These are phyloP conservation scores for Microtus oregoni DNA, from an alignment of 2,113 vertebrate genomes.

Conservation along the genomic window DNA sequence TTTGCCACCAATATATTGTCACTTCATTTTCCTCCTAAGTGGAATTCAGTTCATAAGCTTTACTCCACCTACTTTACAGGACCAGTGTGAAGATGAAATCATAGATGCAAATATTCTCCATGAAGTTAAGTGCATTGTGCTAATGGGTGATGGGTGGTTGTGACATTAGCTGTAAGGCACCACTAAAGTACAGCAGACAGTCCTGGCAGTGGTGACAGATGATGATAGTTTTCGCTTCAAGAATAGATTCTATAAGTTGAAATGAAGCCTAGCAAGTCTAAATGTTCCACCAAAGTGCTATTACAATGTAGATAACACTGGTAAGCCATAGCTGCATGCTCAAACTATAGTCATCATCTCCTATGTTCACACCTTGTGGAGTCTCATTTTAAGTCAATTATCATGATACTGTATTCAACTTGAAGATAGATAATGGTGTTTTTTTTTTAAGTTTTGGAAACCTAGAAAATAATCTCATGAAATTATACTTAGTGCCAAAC, in stretches of 20 bases:
- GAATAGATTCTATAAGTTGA: constrained; percentile 49
- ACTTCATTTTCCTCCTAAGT: background rate
- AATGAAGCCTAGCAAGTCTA: constrained; percentile 31
- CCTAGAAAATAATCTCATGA: background rate
- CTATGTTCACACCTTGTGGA: background rate
- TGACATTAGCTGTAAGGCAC: constrained; percentile 1
- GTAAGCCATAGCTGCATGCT: background rate
- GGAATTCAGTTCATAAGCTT: constrained; percentile 11
- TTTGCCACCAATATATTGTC: background rate
- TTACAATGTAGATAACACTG: constrained; percentile 16
- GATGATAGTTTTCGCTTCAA: constrained; percentile 46
- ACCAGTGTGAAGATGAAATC: constrained; percentile 21
- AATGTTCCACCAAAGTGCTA: constrained; percentile 40
- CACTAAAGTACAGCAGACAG: constrained; percentile 23
- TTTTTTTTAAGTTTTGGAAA: constrained; percentile 13
- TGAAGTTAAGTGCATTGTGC: constrained; percentile 17
- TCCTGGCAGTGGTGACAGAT: constrained; percentile 50
- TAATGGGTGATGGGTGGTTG: constrained; percentile 34
- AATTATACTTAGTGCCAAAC: background rate
- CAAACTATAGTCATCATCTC: background rate
- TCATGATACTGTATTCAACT: background rate
- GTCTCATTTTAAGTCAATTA: constrained; percentile 25
- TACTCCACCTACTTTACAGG: background rate
- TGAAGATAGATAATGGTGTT: background rate
- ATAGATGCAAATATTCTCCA: constrained; percentile 37